Conservation (phyloP, 2,888 invertebrate species). For the Chromoteleia sp. region DNA sequence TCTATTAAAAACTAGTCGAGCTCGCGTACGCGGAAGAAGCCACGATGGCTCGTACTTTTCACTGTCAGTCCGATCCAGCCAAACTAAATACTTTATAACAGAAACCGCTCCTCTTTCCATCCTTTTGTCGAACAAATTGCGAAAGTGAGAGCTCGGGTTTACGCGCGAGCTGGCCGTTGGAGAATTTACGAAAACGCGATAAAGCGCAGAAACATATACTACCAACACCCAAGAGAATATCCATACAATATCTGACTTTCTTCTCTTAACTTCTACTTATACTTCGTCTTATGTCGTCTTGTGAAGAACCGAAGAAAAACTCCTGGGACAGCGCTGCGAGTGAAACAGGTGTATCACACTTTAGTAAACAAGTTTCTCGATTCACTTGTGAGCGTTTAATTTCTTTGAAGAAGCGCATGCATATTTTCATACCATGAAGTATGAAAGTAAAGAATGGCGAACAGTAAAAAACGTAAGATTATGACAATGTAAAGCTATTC, state of each 20-base stretch:
- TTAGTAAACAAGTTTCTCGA: slow-evolving; percentile 61
- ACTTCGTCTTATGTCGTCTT: slow-evolving; percentile 63
- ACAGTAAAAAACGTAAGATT: too few species aligned
- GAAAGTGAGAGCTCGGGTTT: slow-evolving; percentile 63
- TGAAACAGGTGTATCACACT: slow-evolving; percentile 66
- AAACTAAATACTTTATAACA: slow-evolving; percentile 69
- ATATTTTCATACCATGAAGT: background rate
- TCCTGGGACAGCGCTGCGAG: slow-evolving; percentile 44
- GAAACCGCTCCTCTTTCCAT: slow-evolving; percentile 47
- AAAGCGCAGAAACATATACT: slow-evolving; percentile 63
- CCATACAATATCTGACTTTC: slow-evolving; percentile 63
- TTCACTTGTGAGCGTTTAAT: slow-evolving; percentile 43
- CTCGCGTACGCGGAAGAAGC: slow-evolving; percentile 35
- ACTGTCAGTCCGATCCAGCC: slow-evolving; percentile 53
- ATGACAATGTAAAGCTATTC: background rate
- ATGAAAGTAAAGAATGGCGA: too few species aligned
- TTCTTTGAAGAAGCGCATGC: slow-evolving; percentile 14
- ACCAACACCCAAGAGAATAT: slow-evolving; percentile 56
- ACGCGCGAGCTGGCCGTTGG: slow-evolving; percentile 52
- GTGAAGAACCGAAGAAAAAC: slow-evolving; percentile 57
- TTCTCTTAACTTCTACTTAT: slow-evolving; percentile 66
- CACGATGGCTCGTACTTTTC: slow-evolving; percentile 61
- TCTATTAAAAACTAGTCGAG: slow-evolving; percentile 51
- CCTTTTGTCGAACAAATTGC: slow-evolving; percentile 67
- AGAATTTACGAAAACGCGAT: slow-evolving; percentile 68